phyloP scores from a whole-genome alignment of 2,888 invertebrate genomes.

The Diplolepis rosae region DNA sequence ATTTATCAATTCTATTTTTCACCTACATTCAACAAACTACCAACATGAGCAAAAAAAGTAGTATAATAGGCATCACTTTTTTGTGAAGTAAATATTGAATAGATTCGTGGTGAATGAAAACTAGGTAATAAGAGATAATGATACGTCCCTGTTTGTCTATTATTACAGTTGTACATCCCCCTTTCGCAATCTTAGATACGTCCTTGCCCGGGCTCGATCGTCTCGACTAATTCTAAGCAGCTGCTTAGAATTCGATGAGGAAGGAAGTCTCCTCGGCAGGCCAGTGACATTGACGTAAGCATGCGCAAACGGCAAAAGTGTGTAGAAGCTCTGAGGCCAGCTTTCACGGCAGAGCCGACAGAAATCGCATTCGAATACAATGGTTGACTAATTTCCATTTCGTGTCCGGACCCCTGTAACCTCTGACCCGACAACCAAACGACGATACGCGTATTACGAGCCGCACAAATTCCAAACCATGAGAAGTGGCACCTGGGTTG shows the following conservation, averaged over 20 bases:
- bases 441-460: slow-evolving; percentile 31
- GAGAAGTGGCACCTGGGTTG: slow-evolving; percentile 12
- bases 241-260: slow-evolving; percentile 43
- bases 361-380: slow-evolving; percentile 66
- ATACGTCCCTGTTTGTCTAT: not conserved
- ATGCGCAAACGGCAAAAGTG: not conserved
- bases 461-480: not conserved
- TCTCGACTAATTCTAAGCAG: slow-evolving; percentile 33
- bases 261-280: not conserved
- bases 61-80: too few species aligned
- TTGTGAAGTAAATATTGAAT: too few species aligned
- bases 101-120: too few species aligned
- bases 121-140: too few species aligned
- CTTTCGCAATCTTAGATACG: not conserved
- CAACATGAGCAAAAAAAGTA: too few species aligned
- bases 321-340: not conserved
- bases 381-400: slow-evolving; percentile 66
- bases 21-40: not conserved
- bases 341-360: slow-evolving; percentile 31
- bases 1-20: not conserved
- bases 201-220: not conserved
- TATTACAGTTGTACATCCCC: not conserved
- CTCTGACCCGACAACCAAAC: slow-evolving; percentile 57
- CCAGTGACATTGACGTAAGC: slow-evolving; percentile 9
- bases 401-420: slow-evolving; percentile 61